Percentiles rank a stretch among this genome's conserved stretches.
These are phyloP conservation scores for Scarus forsteni DNA, from an alignment of 2,797 vertebrate genomes.

Conservation along the genomic window DNA sequence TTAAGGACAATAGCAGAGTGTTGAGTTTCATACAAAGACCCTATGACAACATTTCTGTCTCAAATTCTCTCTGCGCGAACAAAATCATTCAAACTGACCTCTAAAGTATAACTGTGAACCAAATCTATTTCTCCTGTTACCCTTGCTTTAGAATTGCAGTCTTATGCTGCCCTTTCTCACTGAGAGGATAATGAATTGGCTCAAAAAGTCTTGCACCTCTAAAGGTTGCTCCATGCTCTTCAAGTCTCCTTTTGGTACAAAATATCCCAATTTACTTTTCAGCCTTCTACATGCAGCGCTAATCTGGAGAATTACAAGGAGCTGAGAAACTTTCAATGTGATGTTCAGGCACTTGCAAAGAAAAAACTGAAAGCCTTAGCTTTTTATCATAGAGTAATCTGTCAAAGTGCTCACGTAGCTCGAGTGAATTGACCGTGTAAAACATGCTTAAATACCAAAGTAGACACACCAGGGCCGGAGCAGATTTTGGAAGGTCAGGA, in stretches of 20 bases:
- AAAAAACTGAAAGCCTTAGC: neutral
- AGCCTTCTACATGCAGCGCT: neutral
- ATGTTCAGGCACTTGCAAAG: slow-evolving; percentile 11
- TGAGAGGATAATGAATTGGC: slow-evolving; percentile 27
- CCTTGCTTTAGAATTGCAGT: slow-evolving; percentile 18
- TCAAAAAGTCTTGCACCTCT: slow-evolving; percentile 11
- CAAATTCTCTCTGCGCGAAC: slow-evolving; percentile 8
- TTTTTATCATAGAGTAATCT: slow-evolving; percentile 8
- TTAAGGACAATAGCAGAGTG: slow-evolving; percentile 1
- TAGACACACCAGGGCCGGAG: neutral
- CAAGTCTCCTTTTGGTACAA: slow-evolving; percentile 14
- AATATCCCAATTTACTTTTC: slow-evolving; percentile 23
- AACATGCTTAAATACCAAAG: slow-evolving; percentile 34
- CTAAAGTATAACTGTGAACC: slow-evolving; percentile 11
- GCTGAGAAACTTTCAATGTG: neutral
- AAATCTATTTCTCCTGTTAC: slow-evolving; percentile 21
- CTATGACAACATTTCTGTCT: neutral
- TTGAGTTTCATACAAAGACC: neutral
- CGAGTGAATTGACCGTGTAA: slow-evolving; percentile 13
- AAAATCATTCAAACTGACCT: slow-evolving; percentile 30
- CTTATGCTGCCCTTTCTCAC: slow-evolving; percentile 32
- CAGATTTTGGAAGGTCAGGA: neutral
- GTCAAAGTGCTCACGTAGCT: slow-evolving; percentile 2
- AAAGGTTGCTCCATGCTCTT: slow-evolving; percentile 25
- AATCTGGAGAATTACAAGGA: slow-evolving; percentile 19